Evolutionary conservation across 92 coral and sea anemone species (phyloP), one percentile per base, ranked within the genome.

Genomic region (Galaxea fascicularis): DNA sequence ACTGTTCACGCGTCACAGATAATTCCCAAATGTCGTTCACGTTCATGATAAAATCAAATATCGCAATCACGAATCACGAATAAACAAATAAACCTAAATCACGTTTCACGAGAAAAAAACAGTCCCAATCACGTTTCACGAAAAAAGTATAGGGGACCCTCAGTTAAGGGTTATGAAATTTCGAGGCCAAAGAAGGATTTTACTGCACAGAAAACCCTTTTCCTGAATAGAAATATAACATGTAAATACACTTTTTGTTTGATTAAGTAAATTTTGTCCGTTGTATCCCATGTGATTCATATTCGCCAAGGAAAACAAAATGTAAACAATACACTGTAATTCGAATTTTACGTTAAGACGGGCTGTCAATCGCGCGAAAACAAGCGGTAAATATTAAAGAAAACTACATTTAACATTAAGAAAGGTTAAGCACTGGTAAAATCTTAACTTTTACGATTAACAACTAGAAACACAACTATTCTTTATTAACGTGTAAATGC

Each of bases 391-490:
- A 28, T 8, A 22, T 13, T 30, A 30, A 44, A 13, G n/a, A 30
- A 29, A 54, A 15, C 80, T 76, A 53, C 66, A 57, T 67, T 12
- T 54, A 4, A 58, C 39, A 59, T 56, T 76, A 51, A 67, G 62
- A 76, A 58, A 76, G 66, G 57, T 76, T 57, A 56, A 62, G n/a
- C 26, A 29, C n/a, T n/a, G n/a, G n/a, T n/a, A n/a, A n/a, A n/a
- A n/a, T n/a, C n/a, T n/a, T n/a, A n/a, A n/a, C n/a, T n/a, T n/a
- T n/a, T n/a, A n/a, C n/a, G n/a, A n/a, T n/a, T n/a, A n/a, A n/a
- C n/a, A n/a, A n/a, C n/a, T n/a, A n/a, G n/a, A n/a, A n/a, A n/a
- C n/a, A n/a, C n/a, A n/a, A n/a, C n/a, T n/a, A n/a, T n/a, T n/a
- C n/a, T n/a, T n/a, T n/a, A n/a, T 14, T 62, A 11, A 44, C 72